Conservation (phyloP, 2,797 vertebrate genomes). For the Linurgus olivaceus region DNA sequence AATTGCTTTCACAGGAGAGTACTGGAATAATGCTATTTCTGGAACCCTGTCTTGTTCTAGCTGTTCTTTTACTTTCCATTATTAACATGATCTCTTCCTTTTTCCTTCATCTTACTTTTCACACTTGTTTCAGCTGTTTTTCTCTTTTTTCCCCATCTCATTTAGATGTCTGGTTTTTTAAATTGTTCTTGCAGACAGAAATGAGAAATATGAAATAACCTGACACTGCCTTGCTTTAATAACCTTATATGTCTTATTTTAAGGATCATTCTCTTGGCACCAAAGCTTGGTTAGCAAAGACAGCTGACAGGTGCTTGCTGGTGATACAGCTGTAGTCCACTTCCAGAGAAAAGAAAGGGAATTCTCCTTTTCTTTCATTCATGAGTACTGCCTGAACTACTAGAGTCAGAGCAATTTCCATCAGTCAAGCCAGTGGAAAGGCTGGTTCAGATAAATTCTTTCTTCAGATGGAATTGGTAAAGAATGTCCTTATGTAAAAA, state of each 20-base stretch:
- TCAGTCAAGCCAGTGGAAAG: not conserved
- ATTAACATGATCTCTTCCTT: not conserved
- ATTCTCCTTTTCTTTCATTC: not conserved
- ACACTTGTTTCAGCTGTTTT: not conserved
- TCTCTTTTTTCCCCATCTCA: not conserved
- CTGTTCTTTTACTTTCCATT: not conserved
- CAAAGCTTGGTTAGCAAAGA: not conserved
- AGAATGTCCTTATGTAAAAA: not conserved
- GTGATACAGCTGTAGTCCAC: not conserved
- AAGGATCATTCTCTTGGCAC: not conserved
- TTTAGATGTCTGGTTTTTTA: not conserved
- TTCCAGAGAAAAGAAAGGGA: not conserved
- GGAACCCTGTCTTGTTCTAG: not conserved
- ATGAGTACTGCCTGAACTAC: not conserved
- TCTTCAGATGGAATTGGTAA: not conserved
- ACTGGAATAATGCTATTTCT: constrained; percentile 10
- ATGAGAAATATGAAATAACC: not conserved
- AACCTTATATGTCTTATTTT: not conserved
- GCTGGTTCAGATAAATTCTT: not conserved
- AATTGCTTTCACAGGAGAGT: not conserved
- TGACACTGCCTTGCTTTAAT: not conserved
- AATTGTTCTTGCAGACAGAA: not conserved
- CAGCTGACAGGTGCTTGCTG: not conserved
- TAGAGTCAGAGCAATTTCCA: not conserved
- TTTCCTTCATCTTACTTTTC: not conserved